Evolutionary conservation across 2,888 invertebrate genomes (phyloP), one percentile per base, ranked within the genome.

Genomic region (Parnassius apollo): DNA sequence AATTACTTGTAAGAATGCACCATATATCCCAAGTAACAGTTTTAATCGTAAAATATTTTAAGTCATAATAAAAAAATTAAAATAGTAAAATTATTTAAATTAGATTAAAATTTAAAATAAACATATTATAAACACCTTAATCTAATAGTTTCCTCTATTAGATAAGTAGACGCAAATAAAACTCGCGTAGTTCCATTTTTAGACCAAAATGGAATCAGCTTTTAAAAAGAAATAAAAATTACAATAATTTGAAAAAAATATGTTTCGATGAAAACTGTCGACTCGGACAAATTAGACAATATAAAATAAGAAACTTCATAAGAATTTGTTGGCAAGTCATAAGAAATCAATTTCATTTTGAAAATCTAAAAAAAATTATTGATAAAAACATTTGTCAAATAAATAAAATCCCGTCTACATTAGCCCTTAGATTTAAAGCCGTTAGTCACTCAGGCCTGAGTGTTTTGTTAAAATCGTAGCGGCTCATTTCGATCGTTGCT

Each of bases 311-410:
- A 68, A 61, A 57, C 58, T 60, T 63, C 59, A 82, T 78, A 82
- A 80, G 79, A 80, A 73, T 69, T 70, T 74, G 76, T 73, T 82
- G 85, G 85, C 85, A 85, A 84, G 85, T 80, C 72, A 73, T 69
- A 74, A 72, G 67, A 71, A 68, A 62, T 64, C 53, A 67, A 70
- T 60, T 66, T 62, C 55, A 51, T 71, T 70, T 35, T 35, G 69
- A 72, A 71, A 69, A 59, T 69, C 71, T 71, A 71, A 70, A 73
- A 71, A 71, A 62, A 69, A 62, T 66, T 61, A 59, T 59, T 51
- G 48, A 65, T 48, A 63, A 35, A 65, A 50, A 63, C 18, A 25
- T 35, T 22, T 12, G 42, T 35, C 35, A 35, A 7, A 35, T 35
- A 35, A 35, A 13, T 9, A 49, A 46, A 46, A 13, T 49, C 13